Conservation (phyloP, 2,113 vertebrate species). For the Otis tarda region DNA sequence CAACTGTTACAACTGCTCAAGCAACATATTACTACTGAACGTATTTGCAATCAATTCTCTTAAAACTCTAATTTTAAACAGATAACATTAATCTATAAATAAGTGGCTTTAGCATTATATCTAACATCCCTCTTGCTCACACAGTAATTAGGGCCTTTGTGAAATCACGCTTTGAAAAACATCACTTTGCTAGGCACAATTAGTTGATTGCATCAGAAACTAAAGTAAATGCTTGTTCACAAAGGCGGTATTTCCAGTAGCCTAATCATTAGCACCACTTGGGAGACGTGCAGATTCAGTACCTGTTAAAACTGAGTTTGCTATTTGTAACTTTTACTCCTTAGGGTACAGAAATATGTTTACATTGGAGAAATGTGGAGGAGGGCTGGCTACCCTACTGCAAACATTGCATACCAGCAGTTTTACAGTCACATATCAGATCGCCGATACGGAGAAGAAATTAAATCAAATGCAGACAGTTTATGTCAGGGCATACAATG, state of each 20-base stretch:
- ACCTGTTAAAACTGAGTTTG: neutral
- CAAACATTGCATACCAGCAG: neutral
- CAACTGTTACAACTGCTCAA: neutral
- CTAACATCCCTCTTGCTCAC: neutral
- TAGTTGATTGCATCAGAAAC: neutral
- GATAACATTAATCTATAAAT: slow-evolving; percentile 16
- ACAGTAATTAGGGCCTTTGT: neutral
- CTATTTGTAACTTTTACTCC: neutral
- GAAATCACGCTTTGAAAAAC: neutral
- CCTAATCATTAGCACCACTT: neutral
- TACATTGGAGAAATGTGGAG: neutral
- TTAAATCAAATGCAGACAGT: neutral
- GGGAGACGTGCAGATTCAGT: neutral
- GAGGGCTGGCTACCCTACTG: neutral
- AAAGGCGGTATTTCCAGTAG: neutral
- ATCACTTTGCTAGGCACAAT: neutral
- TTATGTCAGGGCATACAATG: neutral
- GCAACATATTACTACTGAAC: neutral
- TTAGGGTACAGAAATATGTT: neutral
- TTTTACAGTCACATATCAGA: neutral
- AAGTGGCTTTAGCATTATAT: neutral
- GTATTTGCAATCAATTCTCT: neutral
- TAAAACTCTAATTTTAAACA: neutral
- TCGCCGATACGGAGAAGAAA: neutral
- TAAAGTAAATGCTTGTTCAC: neutral